Percentiles rank a stretch among this genome's conserved stretches.
Conservation (phyloP, 2,113 vertebrate genomes). For the Neolamprologus variostigma region DNA sequence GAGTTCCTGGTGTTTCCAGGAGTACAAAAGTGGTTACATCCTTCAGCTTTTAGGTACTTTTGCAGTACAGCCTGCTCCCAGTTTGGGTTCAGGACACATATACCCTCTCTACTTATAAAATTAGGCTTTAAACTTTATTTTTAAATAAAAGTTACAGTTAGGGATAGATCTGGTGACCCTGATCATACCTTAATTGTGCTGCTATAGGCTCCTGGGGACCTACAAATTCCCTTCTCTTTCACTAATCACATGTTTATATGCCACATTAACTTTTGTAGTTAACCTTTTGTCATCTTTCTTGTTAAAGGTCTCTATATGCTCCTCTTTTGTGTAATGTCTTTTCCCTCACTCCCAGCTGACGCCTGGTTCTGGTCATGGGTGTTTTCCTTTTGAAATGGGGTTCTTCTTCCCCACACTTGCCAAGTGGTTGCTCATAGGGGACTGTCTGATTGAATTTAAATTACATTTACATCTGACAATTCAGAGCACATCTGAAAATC, state of each 20-base stretch:
- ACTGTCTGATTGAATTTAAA: background rate
- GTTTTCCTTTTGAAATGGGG: background rate
- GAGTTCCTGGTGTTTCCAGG: background rate
- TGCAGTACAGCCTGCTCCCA: background rate
- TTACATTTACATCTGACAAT: background rate
- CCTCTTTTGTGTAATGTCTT: background rate
- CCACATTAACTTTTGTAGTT: background rate
- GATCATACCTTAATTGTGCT: accelerated
- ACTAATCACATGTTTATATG: background rate
- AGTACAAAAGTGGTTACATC: background rate
- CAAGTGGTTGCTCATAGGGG: accelerated
- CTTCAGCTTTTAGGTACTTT: background rate
- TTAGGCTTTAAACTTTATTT: accelerated
- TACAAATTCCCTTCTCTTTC: background rate
- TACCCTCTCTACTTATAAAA: background rate
- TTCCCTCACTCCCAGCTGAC: background rate
- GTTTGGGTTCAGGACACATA: background rate
- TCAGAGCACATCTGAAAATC: background rate
- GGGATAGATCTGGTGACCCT: background rate
- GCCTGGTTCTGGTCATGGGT: accelerated
- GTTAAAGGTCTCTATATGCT: background rate
- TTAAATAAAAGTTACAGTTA: background rate
- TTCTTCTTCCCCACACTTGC: background rate
- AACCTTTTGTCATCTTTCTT: background rate
- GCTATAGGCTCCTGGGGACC: accelerated